Percentiles rank a stretch among this genome's conserved stretches.
These are phyloP conservation scores for Synanthedon tipuliformis DNA, from an alignment of 2,888 invertebrate genomes.

Conservation along the genomic window DNA sequence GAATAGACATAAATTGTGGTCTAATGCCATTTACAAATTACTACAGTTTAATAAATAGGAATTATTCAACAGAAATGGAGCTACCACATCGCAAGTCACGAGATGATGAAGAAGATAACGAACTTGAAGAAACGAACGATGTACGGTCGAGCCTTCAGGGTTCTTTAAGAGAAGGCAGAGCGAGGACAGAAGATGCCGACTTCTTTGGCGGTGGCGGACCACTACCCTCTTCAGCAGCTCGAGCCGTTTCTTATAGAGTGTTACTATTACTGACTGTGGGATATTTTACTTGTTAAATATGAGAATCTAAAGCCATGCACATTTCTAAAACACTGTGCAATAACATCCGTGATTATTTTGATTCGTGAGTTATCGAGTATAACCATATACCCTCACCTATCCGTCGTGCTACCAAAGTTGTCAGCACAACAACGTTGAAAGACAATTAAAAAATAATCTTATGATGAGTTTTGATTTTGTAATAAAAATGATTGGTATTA, in stretches of 20 bases:
- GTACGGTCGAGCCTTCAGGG: slow-evolving; percentile 76
- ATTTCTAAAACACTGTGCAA: slow-evolving; percentile 1
- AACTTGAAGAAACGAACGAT: slow-evolving; percentile 56
- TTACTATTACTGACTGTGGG: slow-evolving; percentile 50
- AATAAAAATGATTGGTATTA: no score
- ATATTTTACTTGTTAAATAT: slow-evolving; percentile 49
- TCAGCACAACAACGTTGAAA: no score
- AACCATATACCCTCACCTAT: no score
- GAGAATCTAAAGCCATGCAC: slow-evolving; percentile 26
- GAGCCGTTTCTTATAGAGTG: slow-evolving; percentile 27
- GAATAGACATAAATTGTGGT: no score
- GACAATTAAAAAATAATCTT: no score
- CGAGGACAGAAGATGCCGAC: slow-evolving; percentile 54
- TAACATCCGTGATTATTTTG: no score
- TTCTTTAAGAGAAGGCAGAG: slow-evolving; percentile 72
- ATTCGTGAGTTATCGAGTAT: no score
- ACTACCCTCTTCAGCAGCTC: slow-evolving; percentile 24
- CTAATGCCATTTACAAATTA: no score
- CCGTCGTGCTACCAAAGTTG: no score
- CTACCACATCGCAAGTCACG: slow-evolving; percentile 66
- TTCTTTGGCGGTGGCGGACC: slow-evolving; percentile 51
- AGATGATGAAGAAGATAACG: slow-evolving; percentile 46
- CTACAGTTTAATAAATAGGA: no score
- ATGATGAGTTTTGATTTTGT: no score
- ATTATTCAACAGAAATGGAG: slow-evolving; percentile 67